Base-by-base conservation (phyloP, 2,113 vertebrate species). In the Gopherus evgoodei region DNA sequence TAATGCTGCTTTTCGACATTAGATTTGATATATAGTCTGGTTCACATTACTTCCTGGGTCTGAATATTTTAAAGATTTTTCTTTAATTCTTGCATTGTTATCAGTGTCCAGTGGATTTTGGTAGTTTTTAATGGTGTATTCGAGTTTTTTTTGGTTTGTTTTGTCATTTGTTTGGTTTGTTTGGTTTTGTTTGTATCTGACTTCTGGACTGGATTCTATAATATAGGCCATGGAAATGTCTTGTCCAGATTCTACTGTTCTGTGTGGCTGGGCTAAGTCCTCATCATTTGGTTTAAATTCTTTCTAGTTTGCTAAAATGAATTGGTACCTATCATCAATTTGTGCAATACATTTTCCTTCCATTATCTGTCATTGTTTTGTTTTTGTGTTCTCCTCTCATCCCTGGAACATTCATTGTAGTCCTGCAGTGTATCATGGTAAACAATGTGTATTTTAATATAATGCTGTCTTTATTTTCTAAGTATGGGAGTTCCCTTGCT, bases 171-270 rank as follows among this genome's bases (percentile, higher is more conserved):
- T 57, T 56, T 25, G 1, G 25, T 56, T 56, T 21, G 25, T 56
- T 2, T 78, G 42, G 22, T 16, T 87, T 5, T 65, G 27, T 44
- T 5, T 65, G 27, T 49, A 8, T 62, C 50, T 42, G 17, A 13
- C 35, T 21, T 69, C 6, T 1, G 49, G 49, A 83, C 75, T 42
- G 17, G 25, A 85, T 13, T 87, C 11, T 2, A 57, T 6, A 35
- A 12, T 11, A 29, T 11, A 85, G 9, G 2, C 1, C 84, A 76
- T 50, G 19, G 5, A 4, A 83, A 49, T 69, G 11, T 2, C 85
- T 6, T 2, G 3, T 5, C 56, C 10, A 2, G 3, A 4, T 50
- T 89, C 57, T 54, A 21, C 17, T 69, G 31, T 76, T 0, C 0
- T 84, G 54, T 83, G 62, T 81, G 82, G 4, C 1, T 17, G 0